phyloP scores from a whole-genome alignment of 2,888 invertebrate species.

The Cataglyphis rosenhaueri region DNA sequence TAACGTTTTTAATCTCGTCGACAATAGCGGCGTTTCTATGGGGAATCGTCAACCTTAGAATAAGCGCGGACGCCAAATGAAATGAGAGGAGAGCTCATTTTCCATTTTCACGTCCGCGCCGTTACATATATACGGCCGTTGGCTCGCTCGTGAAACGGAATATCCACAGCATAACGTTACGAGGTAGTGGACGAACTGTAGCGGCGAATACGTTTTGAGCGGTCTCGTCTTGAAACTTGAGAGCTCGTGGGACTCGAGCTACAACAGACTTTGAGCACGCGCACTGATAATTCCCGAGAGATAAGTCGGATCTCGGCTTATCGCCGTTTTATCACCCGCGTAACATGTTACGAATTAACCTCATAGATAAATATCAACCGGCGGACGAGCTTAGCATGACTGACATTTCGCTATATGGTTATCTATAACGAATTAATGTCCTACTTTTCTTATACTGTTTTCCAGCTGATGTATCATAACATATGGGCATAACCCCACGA shows the following conservation, averaged over 20 bases:
- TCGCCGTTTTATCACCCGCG: slow-evolving; percentile 46
- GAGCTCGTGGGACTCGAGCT: slow-evolving; percentile 13
- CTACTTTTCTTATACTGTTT: not conserved
- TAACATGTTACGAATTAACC: slow-evolving; percentile 53
- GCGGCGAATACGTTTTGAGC: slow-evolving; percentile 17
- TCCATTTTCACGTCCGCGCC: slow-evolving; percentile 48
- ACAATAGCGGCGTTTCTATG: slow-evolving; percentile 63
- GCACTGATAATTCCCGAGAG: slow-evolving; percentile 40
- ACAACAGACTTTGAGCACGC: slow-evolving; percentile 18
- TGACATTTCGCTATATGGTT: slow-evolving; percentile 3
- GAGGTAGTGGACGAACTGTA: slow-evolving; percentile 6
- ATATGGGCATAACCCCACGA: not conserved
- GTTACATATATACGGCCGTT: slow-evolving; percentile 33
- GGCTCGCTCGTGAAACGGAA: slow-evolving; percentile 47
- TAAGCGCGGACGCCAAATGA: slow-evolving; percentile 5
- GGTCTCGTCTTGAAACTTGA: slow-evolving; percentile 36
- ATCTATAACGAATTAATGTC: slow-evolving; percentile 7
- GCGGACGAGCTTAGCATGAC: slow-evolving; percentile 8
- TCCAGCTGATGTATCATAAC: not conserved
- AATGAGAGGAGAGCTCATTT: slow-evolving; percentile 41
- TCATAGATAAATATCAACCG: slow-evolving; percentile 38
- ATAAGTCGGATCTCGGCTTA: slow-evolving; percentile 43
- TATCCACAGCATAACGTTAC: slow-evolving; percentile 26
- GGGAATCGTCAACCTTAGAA: slow-evolving; percentile 46
- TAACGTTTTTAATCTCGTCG: slow-evolving; percentile 71